phyloP scores from a whole-genome alignment of 2,888 invertebrate genomes.

The Pasiphila rectangulata region DNA sequence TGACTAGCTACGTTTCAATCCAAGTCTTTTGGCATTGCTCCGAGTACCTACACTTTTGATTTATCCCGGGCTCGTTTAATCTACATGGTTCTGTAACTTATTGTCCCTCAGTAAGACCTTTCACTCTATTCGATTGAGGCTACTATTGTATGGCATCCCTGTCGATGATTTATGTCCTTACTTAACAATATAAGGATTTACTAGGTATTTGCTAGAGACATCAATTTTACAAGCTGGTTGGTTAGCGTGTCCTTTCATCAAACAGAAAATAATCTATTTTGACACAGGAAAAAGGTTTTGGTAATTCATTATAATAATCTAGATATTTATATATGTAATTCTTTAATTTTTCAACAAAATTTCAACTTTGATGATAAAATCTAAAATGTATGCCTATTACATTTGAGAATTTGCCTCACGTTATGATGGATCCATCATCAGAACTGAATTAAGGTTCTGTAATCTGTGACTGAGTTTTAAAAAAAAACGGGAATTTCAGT shows the following conservation, averaged over 20 bases:
- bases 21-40: slow-evolving; percentile 35
- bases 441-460: too few relatives aligned
- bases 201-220: slow-evolving; percentile 6
- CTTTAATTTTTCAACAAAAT: too few relatives aligned
- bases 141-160: slow-evolving; percentile 23
- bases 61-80: slow-evolving; percentile 34
- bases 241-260: not conserved
- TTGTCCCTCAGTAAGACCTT: slow-evolving; percentile 26
- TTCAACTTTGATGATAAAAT: too few relatives aligned
- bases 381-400: too few relatives aligned
- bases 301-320: too few relatives aligned
- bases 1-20: slow-evolving; percentile 17
- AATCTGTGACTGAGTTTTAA: too few relatives aligned
- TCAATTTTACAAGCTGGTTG: slow-evolving; percentile 14
- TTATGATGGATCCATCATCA: too few relatives aligned
- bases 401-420: too few relatives aligned
- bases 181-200: slow-evolving; percentile 18
- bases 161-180: slow-evolving; percentile 21
- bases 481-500: too few relatives aligned
- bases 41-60: slow-evolving; percentile 33
- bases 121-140: slow-evolving; percentile 23
- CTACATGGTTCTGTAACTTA: slow-evolving; percentile 32
- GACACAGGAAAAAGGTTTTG: too few relatives aligned
- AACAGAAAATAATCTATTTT: not conserved
- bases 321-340: too few relatives aligned